These are phyloP conservation scores for Scytalopus superciliaris DNA, from an alignment of 2,113 vertebrate species.

Conservation along the genomic window DNA sequence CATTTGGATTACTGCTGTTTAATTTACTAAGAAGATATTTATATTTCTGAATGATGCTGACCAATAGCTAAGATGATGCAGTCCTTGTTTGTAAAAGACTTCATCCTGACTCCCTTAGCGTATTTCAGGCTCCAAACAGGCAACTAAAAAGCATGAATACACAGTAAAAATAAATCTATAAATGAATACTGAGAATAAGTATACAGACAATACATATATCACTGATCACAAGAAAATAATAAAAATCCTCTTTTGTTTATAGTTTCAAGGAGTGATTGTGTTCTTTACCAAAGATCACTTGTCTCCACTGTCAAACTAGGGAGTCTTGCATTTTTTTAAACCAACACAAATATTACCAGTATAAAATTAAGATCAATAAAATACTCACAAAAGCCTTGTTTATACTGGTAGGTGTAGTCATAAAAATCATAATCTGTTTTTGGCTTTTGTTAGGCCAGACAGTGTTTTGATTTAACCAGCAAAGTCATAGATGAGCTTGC, in stretches of 20 bases:
- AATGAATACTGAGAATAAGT: neutral
- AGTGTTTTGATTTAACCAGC: neutral
- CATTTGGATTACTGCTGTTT: neutral
- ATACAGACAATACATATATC: neutral
- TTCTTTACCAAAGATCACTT: neutral
- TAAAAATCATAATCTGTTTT: neutral
- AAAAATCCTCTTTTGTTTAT: accelerated
- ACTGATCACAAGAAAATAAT: neutral
- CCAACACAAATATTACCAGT: neutral
- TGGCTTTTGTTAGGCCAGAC: neutral
- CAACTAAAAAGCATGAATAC: neutral
- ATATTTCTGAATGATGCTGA: neutral
- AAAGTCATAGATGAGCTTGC: neutral
- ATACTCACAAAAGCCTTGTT: neutral
- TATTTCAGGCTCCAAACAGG: neutral
- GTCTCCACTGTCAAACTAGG: neutral
- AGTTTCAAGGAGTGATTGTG: neutral
- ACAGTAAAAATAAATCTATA: neutral
- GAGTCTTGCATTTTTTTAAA: neutral
- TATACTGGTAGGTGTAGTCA: neutral
- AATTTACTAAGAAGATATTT: neutral
- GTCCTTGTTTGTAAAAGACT: neutral
- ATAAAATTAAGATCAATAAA: neutral
- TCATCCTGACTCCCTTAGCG: neutral
- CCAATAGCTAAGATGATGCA: neutral